Evolutionary conservation across 1,140 invertebrate species (phyloP), one percentile per base, ranked within the genome.

Genomic region (Nymphalis io): DNA sequence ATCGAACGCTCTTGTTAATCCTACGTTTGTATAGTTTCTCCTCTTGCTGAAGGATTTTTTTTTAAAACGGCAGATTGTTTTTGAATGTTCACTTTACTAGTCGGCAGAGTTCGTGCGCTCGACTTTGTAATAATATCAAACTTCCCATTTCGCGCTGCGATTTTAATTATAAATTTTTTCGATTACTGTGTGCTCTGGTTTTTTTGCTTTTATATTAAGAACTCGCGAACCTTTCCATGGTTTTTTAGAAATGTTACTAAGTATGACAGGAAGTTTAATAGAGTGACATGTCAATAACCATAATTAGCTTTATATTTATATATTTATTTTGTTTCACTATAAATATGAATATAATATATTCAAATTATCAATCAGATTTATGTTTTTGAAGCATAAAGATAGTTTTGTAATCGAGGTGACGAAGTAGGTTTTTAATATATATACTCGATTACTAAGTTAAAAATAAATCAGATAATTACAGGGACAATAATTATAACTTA

Each of bases 11-110:
- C 48, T 8, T 51, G 18, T 55, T 55, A 51, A 53, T 53, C 13
- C n/a, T 59, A 18, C 53, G 42, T 46, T 33, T 23, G 64, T 61
- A 78, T 74, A 74, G 68, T 72, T 76, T 51, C 48, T 63, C 66
- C 58, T 21, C 51, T 64, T 68, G 53, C 68, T 23, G 60, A 51
- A 57, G 60, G 64, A 58, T 69, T 72, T 73, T 75, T n/a, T n/a
- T 75, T 74, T 72, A 67, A 72, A 68, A 39, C 46, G 53, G 53
- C 44, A 69, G 70, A 75, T 75, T 76, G 76, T 80, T 81, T 51
- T 81, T 70, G 63, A 81, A 79, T 73, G 72, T 72, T 72, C 70
- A 70, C 74, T 75, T 76, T 76, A 74, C 68, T 75, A 71, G 70
- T 74, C 72, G 46, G 20, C 57, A 76, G 38, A 74, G 72, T 72